phyloP scores from a whole-genome alignment of 2,888 invertebrate species.

The Pedicia rivosa region DNA sequence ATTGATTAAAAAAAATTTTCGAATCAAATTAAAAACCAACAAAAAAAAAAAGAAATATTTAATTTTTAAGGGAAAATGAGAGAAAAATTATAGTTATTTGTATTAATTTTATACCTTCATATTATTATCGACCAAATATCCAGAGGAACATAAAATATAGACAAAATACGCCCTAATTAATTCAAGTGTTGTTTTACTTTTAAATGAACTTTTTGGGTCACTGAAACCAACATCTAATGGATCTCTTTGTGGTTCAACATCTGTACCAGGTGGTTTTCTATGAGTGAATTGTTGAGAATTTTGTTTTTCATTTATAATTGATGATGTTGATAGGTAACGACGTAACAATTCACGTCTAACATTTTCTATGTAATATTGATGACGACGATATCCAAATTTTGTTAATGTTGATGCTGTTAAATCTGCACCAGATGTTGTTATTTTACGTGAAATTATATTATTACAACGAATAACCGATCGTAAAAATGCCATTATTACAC shows the following conservation, averaged over 20 bases:
- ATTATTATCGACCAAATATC: conserved; percentile 81
- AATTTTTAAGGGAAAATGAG: background rate
- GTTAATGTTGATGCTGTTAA: background rate
- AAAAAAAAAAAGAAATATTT: background rate
- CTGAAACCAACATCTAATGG: conserved; percentile 73
- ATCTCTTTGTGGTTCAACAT: conserved; percentile 32
- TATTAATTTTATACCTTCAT: conserved; percentile 51
- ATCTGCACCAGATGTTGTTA: background rate
- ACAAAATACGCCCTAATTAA: conserved; percentile 80
- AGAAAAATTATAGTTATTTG: background rate
- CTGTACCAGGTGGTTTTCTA: background rate
- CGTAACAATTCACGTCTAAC: background rate
- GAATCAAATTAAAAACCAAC: no score
- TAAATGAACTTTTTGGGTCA: conserved; percentile 81
- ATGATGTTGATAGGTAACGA: background rate
- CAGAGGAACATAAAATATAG: conserved; percentile 77
- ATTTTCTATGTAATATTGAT: background rate
- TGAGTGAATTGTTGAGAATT: background rate
- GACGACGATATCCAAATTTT: background rate
- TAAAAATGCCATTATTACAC: conserved; percentile 31
- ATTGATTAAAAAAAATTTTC: no score
- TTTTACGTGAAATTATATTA: conserved; percentile 7
- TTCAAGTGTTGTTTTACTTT: conserved; percentile 89
- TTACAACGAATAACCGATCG: conserved; percentile 23
- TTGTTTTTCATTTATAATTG: background rate